A percentile compares a stretch with the other conserved stretches of the same genome.
These are phyloP conservation scores for Heteropelma amictum DNA, from an alignment of 2,888 invertebrate genomes.

Conservation along the genomic window DNA sequence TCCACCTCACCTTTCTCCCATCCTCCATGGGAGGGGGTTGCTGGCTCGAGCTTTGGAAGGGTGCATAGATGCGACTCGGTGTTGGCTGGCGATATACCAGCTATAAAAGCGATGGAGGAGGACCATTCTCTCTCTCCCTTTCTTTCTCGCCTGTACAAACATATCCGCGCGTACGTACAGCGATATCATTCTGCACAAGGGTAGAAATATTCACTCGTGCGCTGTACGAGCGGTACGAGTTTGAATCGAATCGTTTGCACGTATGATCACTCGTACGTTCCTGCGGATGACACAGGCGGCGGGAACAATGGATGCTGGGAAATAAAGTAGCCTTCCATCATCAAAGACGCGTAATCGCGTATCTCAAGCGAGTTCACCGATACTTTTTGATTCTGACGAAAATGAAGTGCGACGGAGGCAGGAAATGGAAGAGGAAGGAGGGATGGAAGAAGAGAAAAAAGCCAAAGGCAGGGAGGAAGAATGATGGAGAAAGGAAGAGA, in stretches of 20 bases:
- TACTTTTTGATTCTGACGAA: constrained; percentile 54
- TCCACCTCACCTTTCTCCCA: not conserved
- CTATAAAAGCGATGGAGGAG: constrained; percentile 41
- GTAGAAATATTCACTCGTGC: constrained; percentile 15
- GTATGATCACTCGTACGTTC: not conserved
- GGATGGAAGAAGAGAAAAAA: constrained; percentile 10
- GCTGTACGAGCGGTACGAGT: too few species aligned
- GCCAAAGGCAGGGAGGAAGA: not conserved
- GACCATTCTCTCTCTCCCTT: constrained; percentile 30
- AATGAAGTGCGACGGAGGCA: constrained; percentile 56
- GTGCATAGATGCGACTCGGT: constrained; percentile 41
- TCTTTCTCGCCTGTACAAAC: constrained; percentile 31
- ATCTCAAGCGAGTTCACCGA: constrained; percentile 21
- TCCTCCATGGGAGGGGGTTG: constrained; percentile 9
- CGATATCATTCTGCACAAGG: constrained; percentile 21
- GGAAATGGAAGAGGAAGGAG: constrained; percentile 44
- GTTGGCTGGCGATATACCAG: constrained; percentile 51
- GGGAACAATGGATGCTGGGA: constrained; percentile 38
- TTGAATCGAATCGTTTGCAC: too few species aligned
- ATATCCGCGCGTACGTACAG: too few species aligned
- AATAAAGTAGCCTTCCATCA: constrained; percentile 26
- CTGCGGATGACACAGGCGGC: constrained; percentile 28
- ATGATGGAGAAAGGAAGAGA: not conserved
- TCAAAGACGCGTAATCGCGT: constrained; percentile 22
- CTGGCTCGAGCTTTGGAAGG: constrained; percentile 37